A percentile compares a stretch with the other conserved stretches of the same genome.
Evolutionary conservation across 2,113 vertebrate genomes (phyloP).

Genomic region (Prolemur simus): DNA sequence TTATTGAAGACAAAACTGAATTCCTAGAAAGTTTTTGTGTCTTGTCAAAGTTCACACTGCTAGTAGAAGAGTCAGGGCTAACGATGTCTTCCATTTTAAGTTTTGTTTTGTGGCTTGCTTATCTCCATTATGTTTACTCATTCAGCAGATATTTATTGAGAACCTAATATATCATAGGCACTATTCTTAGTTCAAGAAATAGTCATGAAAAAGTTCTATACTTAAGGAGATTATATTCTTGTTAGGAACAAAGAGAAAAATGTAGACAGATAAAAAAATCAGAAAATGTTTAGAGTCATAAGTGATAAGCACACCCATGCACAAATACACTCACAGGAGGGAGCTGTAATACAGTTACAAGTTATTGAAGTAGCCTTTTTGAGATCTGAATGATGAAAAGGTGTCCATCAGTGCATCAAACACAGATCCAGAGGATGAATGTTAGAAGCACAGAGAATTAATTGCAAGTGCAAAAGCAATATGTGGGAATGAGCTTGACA

Average conservation of each 20-base stretch:
- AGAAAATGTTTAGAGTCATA: neutral
- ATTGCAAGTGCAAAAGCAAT: neutral
- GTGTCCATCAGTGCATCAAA: neutral
- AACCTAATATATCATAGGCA: neutral
- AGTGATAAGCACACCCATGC: neutral
- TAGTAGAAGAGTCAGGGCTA: neutral
- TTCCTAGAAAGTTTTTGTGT: neutral
- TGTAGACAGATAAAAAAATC: neutral
- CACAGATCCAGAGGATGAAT: neutral
- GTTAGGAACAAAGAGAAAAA: neutral
- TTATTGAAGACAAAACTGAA: neutral
- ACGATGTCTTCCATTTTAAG: neutral
- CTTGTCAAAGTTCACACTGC: neutral
- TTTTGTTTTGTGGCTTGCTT: neutral
- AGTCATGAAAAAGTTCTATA: neutral
- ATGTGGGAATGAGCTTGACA: neutral
- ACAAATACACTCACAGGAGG: neutral
- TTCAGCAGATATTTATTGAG: neutral
- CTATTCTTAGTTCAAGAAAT: neutral
- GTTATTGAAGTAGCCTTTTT: neutral
- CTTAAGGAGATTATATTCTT: neutral
- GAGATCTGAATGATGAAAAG: neutral
- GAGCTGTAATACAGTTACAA: neutral
- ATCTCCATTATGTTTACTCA: neutral
- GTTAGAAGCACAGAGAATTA: neutral